Base-by-base conservation (phyloP, 2,797 vertebrate species). In the Pachyuromys duprasi region DNA sequence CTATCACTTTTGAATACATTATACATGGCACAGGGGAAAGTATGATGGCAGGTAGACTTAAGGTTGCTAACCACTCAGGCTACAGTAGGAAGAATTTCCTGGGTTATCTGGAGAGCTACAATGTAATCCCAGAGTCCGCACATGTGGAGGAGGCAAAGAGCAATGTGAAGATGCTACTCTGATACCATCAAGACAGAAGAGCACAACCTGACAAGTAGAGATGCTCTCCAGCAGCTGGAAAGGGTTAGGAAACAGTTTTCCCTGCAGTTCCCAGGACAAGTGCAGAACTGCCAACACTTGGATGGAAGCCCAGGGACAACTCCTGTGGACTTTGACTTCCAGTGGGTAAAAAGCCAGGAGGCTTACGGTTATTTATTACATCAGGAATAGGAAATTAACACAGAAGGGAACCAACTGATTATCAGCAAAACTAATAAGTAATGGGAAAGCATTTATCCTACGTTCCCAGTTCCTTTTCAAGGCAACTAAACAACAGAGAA, bases 361-460 rank as follows among this genome's bases (percentile, higher is more conserved):
- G 17, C 33, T 20, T 28, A 13, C 31, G 39, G 69, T 31, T 20
- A 91, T 82, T 82, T 80, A 33, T 31, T 80, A 36, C 22, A 74
- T 36, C 49, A 17, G n/a, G 55, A 65, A 75, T 6, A 92, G 42
- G 55, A 86, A 89, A 81, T 49, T 72, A 74, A 42, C 20, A 79
- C 36, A 70, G 12, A 93, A 86, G n/a, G 31, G 3, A 89, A 88
- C 24, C 26, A 75, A 57, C 17, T 33, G 22, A 53, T 81, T 72
- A 72, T 87, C 80, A 94, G 26, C 79, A 72, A 92, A 95, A 86
- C 67, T 39, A 90, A 33, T 62, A 90, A 81, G 82, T 33, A 72
- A 62, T 53, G 14, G 65, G 24, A 90, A 87, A 82, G 60, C 62
- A 60, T 83, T 74, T 83, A 17, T 72, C 24, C 31, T 17, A 53